Percentiles rank a stretch among this genome's conserved stretches.
Evolutionary conservation across 2,113 vertebrate species (phyloP).

Genomic region (Pelodiscus sinensis): DNA sequence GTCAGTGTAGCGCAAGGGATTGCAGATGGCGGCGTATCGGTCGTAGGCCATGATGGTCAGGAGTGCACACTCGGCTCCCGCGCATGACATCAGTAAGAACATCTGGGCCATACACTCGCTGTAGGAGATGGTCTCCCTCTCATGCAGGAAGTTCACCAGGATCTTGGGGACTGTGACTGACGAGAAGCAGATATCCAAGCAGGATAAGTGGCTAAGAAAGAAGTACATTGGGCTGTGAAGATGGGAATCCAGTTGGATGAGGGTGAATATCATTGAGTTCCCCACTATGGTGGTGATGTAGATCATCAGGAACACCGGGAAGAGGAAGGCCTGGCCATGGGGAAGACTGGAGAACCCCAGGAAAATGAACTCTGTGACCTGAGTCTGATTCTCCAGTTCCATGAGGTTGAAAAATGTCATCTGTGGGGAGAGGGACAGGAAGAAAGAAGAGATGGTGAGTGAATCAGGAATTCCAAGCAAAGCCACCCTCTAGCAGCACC

Average conservation of each 20-base stretch:
- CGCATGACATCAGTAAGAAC: constrained; percentile 15
- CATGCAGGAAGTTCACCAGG: neutral
- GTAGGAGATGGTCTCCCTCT: neutral
- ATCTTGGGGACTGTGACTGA: constrained; percentile 41
- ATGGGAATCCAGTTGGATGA: neutral
- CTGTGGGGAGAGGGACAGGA: neutral
- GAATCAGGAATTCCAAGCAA: neutral
- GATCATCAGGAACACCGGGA: constrained; percentile 21
- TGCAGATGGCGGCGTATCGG: constrained; percentile 19
- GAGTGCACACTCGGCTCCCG: neutral
- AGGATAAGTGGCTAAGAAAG: constrained; percentile 57
- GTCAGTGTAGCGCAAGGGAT: neutral
- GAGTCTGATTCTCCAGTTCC: constrained; percentile 18
- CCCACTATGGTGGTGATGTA: constrained; percentile 29
- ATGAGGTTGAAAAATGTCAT: neutral
- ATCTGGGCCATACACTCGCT: neutral
- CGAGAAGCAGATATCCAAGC: constrained; percentile 40
- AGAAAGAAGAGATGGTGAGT: neutral
- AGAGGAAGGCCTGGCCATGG: neutral
- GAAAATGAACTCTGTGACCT: neutral
- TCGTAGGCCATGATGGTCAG: constrained; percentile 52
- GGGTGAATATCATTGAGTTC: neutral
- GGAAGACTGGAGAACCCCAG: constrained; percentile 1
- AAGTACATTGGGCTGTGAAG: constrained; percentile 66
- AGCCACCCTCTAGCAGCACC: neutral